These are phyloP conservation scores for Cephus rjabovi DNA, from an alignment of 2,888 invertebrate species.

Conservation along the genomic window DNA sequence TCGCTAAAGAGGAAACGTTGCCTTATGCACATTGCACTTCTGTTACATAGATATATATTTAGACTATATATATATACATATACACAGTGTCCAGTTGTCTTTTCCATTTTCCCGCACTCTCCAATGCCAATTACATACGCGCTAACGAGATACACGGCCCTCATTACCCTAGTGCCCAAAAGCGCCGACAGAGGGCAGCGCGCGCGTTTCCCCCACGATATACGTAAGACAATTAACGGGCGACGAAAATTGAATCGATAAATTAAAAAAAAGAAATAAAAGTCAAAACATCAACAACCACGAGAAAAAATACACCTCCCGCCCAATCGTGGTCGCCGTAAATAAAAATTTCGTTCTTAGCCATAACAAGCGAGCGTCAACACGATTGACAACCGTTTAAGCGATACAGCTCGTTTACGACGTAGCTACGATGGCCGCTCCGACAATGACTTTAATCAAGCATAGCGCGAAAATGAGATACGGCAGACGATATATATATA, in stretches of 20 bases:
- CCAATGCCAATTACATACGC: not conserved
- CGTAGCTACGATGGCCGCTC: not conserved
- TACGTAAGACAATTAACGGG: not conserved
- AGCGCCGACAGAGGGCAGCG: not conserved
- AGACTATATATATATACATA: not conserved
- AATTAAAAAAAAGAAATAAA: not conserved
- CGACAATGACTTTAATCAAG: not conserved
- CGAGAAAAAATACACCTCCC: not conserved
- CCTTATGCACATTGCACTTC: not conserved
- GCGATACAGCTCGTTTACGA: not conserved
- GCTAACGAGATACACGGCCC: not conserved
- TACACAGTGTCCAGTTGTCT: not conserved
- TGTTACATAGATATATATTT: not conserved
- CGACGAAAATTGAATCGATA: not conserved
- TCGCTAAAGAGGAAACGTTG: not conserved
- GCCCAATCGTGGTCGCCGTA: rapidly evolving
- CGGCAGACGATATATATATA: not conserved
- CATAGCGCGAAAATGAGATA: not conserved
- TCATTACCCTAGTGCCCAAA: not conserved
- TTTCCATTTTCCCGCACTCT: not conserved
- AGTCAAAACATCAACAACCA: not conserved
- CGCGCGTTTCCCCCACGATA: not conserved
- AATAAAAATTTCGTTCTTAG: not conserved
- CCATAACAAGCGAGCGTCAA: not conserved
- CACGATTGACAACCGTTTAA: not conserved